phyloP scores from a whole-genome alignment of 2,888 invertebrate genomes.

The Tinea pellionella region DNA sequence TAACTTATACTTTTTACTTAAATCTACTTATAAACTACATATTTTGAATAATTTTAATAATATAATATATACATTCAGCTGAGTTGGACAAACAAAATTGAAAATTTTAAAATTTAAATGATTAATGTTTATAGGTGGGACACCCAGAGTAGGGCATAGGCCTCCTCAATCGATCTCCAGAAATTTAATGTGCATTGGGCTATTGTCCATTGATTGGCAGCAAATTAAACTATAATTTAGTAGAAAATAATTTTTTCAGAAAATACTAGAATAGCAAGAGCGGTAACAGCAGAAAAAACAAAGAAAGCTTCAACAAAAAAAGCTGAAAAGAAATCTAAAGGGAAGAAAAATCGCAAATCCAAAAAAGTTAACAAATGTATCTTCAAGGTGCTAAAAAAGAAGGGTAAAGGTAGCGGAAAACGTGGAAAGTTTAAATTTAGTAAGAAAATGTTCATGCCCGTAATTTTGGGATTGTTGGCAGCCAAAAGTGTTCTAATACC shows the following conservation, averaged over 20 bases:
- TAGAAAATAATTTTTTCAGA: slow-evolving; percentile 13
- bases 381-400: slow-evolving; percentile 40
- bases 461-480: slow-evolving; percentile 72
- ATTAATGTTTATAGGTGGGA: no score
- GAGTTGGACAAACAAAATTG: no score
- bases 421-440: slow-evolving; percentile 27
- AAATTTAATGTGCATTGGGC: no score
- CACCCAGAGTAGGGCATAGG: no score
- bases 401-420: slow-evolving; percentile 24
- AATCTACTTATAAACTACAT: no score
- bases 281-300: slow-evolving; percentile 18
- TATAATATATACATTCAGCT: no score
- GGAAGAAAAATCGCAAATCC: slow-evolving; percentile 14
- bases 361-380: slow-evolving; percentile 32
- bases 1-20: no score
- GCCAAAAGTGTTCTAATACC: slow-evolving; percentile 77
- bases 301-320: slow-evolving; percentile 19
- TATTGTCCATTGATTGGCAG: no score
- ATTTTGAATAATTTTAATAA: no score
- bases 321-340: slow-evolving; percentile 14
- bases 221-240: no score
- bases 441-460: slow-evolving; percentile 69
- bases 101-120: no score
- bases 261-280: slow-evolving; percentile 18
- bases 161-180: no score